Evolutionary conservation across 2,888 invertebrate genomes (phyloP).

Genomic region (Crepidodera aurea): DNA sequence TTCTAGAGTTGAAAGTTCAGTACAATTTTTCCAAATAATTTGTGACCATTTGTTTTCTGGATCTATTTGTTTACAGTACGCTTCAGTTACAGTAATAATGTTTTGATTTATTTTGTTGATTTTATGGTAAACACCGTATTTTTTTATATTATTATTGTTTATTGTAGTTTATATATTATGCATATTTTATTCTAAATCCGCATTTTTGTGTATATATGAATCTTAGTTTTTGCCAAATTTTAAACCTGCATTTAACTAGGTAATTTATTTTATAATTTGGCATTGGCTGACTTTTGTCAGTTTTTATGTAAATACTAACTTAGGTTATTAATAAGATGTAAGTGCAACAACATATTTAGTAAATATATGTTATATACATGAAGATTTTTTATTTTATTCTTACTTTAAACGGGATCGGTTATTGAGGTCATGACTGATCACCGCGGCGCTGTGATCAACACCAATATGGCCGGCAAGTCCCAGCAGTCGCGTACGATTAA

Average conservation of each 20-base stretch:
- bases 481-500: too few species aligned
- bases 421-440: too few species aligned
- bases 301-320: slow-evolving; percentile 60
- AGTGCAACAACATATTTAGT: slow-evolving; percentile 53
- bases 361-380: slow-evolving; percentile 53
- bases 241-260: slow-evolving; percentile 25
- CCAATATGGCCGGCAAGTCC: too few species aligned
- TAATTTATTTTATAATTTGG: slow-evolving; percentile 44
- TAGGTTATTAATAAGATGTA: slow-evolving; percentile 48
- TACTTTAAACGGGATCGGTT: too few species aligned
- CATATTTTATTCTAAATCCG: slow-evolving; percentile 39
- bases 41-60: too few species aligned
- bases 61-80: too few species aligned
- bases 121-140: slow-evolving; percentile 20
- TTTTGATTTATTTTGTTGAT: too few species aligned
- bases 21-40: too few species aligned
- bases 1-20: too few species aligned
- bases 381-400: slow-evolving; percentile 3
- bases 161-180: slow-evolving; percentile 40
- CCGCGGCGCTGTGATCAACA: too few species aligned
- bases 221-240: slow-evolving; percentile 27
- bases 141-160: slow-evolving; percentile 42
- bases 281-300: slow-evolving; percentile 55
- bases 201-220: slow-evolving; percentile 33
- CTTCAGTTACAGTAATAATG: too few species aligned